These are phyloP conservation scores for Paralichthys olivaceus DNA, from an alignment of 2,113 vertebrate genomes.

Conservation along the genomic window DNA sequence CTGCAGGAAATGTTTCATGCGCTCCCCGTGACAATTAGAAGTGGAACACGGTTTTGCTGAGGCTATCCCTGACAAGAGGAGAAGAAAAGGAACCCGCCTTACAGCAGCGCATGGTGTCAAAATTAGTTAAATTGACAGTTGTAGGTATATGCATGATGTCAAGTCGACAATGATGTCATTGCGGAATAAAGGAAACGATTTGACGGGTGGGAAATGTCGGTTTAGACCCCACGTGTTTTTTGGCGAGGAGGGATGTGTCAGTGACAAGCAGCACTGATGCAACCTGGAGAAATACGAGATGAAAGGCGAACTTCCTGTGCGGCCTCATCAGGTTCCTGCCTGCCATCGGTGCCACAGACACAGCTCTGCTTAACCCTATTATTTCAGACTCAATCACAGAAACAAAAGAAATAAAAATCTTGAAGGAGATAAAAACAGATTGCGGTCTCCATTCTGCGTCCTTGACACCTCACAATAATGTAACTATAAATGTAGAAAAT, in stretches of 20 bases:
- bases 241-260: conserved; percentile 63
- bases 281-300: conserved; percentile 77
- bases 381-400: conserved; percentile 33
- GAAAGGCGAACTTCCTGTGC: conserved; percentile 71
- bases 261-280: conserved; percentile 75
- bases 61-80: conserved; percentile 38
- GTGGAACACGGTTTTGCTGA: conserved; percentile 31
- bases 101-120: conserved; percentile 30
- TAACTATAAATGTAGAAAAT: conserved; percentile 37
- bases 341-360: conserved; percentile 41
- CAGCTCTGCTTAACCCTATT: conserved; percentile 39
- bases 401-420: background rate
- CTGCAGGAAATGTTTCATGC: conserved; percentile 33
- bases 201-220: conserved; percentile 74
- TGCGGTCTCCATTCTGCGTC: conserved; percentile 7
- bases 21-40: conserved; percentile 62
- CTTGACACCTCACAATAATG: conserved; percentile 36
- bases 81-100: conserved; percentile 20
- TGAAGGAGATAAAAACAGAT: conserved; percentile 31
- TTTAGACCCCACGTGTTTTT: conserved; percentile 69
- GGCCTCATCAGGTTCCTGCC: conserved; percentile 69
- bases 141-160: conserved; percentile 43
- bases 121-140: conserved; percentile 51
- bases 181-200: conserved; percentile 60
- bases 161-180: conserved; percentile 48